Evolutionary conservation across 2,888 invertebrate species (phyloP), one percentile per base, ranked within the genome.

Genomic region (Keiferia lycopersicella): DNA sequence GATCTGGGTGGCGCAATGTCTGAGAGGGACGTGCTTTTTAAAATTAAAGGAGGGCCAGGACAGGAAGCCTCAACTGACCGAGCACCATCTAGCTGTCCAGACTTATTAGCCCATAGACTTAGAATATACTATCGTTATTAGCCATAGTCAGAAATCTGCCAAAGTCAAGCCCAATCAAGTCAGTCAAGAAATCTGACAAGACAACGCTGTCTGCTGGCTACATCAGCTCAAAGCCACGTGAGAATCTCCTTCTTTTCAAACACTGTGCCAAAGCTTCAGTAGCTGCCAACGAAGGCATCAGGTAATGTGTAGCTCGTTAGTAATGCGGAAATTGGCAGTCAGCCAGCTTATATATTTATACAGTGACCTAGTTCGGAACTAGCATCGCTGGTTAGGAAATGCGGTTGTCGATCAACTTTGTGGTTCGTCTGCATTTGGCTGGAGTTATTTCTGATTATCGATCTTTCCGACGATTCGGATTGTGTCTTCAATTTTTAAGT

Each of bases 201-300:
- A 98, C 81, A 98, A 98, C 83, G 98, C 98, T 1, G 97, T 96
- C 90, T 98, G 39, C 98, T 98, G 79, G 97, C 98, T 10, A 1
- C 34, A 34, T 97, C 98, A 76, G 95, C 97, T 3, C 94, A 95
- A 73, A 98, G 98, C 6, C 96, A 98, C 82, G 92, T 98, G 58
- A 95, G 95, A 73, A 97, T 98, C n/a, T 70, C 72, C 92, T 97
- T 58, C 92, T 98, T 20, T 90, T 98, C 53, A 94, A 95, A 74
- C 97, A 97, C 77, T 98, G 98, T 30, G 98, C 98, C 10, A 97
- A 97, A 83, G 97, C 96, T 65, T 97, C 97, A 67, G 97, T 96
- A 75, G 96, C 97, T 64, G 98, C 98, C 1, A 96, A 96, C 78
- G 98, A 98, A 59, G 98, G 98, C 65, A 97, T 97, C 68, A 94